Evolutionary conservation across 2,797 vertebrate genomes (phyloP).

Genomic region (Netta rufina): DNA sequence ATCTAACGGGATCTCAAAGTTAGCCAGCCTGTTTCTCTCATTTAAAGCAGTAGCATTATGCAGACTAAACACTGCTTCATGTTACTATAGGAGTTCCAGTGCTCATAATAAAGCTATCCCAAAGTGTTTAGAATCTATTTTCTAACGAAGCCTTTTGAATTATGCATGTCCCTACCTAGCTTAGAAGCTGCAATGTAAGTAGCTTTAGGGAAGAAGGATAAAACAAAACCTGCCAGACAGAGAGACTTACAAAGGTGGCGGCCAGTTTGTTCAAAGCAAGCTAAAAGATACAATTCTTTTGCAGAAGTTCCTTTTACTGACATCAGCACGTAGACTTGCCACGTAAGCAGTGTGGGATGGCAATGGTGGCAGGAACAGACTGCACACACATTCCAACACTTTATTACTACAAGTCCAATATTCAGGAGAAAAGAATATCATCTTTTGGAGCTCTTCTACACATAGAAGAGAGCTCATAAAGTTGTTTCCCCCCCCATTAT

Average conservation of each 20-base stretch:
- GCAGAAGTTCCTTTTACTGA: not conserved
- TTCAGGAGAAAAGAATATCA: not conserved
- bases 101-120: not conserved
- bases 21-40: not conserved
- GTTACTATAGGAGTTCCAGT: not conserved
- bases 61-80: not conserved
- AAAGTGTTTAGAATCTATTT: not conserved
- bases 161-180: not conserved
- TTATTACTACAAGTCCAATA: not conserved
- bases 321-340: not conserved
- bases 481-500: too few relatives aligned
- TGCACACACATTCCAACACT: not conserved
- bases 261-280: not conserved
- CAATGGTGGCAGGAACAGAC: not conserved
- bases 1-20: not conserved
- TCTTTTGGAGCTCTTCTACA: not conserved
- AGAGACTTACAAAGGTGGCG: not conserved
- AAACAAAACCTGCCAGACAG: not conserved
- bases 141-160: conserved; percentile 17
- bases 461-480: not conserved
- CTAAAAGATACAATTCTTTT: not conserved
- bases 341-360: not conserved
- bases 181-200: not conserved
- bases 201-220: not conserved
- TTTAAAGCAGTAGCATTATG: not conserved